Conservation (phyloP, 2,797 vertebrate species). For the Platalea minor region DNA sequence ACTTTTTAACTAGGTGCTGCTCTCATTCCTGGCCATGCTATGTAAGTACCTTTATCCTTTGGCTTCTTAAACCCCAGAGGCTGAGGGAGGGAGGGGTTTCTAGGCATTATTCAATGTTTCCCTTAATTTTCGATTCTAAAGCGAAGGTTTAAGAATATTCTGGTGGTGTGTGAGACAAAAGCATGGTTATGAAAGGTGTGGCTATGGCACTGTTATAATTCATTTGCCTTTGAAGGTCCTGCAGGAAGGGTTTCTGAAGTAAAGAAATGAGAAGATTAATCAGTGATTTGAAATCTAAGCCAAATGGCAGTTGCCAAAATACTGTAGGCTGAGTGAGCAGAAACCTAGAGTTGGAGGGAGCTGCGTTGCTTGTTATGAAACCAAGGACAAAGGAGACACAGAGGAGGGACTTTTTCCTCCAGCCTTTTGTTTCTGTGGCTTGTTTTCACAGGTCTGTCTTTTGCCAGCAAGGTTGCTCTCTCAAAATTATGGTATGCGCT, state of each 20-base stretch:
- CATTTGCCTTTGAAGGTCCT: background rate
- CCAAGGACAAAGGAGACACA: background rate
- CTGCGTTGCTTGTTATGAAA: background rate
- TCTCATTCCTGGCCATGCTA: background rate
- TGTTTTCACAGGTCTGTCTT: background rate
- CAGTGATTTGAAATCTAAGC: background rate
- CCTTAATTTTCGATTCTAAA: background rate
- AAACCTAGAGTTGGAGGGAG: background rate
- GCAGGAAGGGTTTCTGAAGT: background rate
- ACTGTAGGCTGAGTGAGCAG: background rate
- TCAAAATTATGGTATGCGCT: background rate
- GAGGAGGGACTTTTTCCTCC: background rate
- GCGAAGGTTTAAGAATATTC: background rate
- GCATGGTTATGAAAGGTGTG: background rate
- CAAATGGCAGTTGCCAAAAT: background rate
- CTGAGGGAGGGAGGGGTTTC: background rate
- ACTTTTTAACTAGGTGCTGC: background rate
- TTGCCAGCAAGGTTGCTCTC: background rate
- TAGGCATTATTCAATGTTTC: background rate
- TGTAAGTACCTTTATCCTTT: background rate
- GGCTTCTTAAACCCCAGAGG: background rate
- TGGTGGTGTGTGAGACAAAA: background rate
- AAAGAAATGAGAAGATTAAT: conserved; percentile 5
- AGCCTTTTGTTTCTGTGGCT: background rate
- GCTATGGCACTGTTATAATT: background rate